A percentile compares a stretch with the other conserved stretches of the same genome.
Conservation (phyloP, 2,888 invertebrate species). For the Drosophila tanythrix region DNA sequence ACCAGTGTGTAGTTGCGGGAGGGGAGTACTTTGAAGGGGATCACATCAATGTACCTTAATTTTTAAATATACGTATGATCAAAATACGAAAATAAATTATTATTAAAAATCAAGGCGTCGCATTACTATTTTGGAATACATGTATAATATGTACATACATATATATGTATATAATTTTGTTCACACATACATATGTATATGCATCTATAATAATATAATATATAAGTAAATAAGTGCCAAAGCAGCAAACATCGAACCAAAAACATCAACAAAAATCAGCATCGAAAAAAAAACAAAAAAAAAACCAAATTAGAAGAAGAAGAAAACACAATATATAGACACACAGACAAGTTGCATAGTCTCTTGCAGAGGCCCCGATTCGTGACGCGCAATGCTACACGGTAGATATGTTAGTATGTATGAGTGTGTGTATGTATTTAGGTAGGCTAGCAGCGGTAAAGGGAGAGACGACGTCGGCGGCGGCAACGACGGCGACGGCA, state of each 20-base stretch:
- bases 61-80: no score
- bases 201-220: neutral
- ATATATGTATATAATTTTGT: neutral
- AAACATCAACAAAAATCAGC: slow-evolving; percentile 4
- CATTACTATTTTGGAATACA: neutral
- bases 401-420: slow-evolving; percentile 7
- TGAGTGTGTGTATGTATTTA: slow-evolving; percentile 3
- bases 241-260: slow-evolving; percentile 35
- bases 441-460: slow-evolving; percentile 20
- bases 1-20: no score
- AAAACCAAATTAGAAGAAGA: neutral
- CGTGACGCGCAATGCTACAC: slow-evolving; percentile 47
- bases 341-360: slow-evolving; percentile 70
- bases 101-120: no score
- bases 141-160: neutral
- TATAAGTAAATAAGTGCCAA: slow-evolving; percentile 17
- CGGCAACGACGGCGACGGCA: slow-evolving; percentile 23
- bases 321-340: slow-evolving; percentile 46
- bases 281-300: slow-evolving; percentile 12
- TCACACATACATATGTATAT: slow-evolving; percentile 3
- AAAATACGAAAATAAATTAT: no score
- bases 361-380: slow-evolving; percentile 71
- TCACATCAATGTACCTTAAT: no score
- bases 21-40: no score
- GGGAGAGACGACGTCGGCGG: slow-evolving; percentile 8